Conservation (phyloP, 2,797 vertebrate species). For the Gymnodraco acuticeps region DNA sequence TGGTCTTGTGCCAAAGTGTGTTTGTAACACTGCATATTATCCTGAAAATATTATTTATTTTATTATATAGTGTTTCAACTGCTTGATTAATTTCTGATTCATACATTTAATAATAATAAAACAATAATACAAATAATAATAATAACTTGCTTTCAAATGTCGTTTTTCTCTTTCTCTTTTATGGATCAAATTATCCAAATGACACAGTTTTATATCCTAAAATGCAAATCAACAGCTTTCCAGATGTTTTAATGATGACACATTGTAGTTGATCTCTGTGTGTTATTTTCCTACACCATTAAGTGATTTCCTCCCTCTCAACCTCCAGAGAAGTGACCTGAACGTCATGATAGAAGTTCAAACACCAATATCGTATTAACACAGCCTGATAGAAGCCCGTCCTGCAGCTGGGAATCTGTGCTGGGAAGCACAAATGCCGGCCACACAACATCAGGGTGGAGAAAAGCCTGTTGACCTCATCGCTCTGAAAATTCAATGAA, state of each 20-base stretch:
- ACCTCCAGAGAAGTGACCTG: neutral
- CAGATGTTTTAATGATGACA: neutral
- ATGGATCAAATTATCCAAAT: too few relatives aligned
- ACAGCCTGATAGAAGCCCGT: neutral
- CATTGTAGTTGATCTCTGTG: too few relatives aligned
- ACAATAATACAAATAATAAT: too few relatives aligned
- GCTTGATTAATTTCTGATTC: too few relatives aligned
- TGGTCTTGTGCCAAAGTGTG: too few relatives aligned
- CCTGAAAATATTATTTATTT: too few relatives aligned
- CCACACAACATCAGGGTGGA: neutral
- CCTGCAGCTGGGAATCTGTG: conserved; percentile 1
- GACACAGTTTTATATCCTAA: too few relatives aligned
- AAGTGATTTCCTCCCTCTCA: neutral
- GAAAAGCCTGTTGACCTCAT: conserved; percentile 20
- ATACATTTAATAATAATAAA: too few relatives aligned
- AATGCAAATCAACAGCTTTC: neutral
- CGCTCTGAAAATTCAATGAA: conserved; percentile 16
- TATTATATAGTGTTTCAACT: too few relatives aligned
- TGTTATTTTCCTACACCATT: neutral
- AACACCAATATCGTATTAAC: neutral
- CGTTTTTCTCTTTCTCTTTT: too few relatives aligned
- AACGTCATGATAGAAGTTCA: neutral
- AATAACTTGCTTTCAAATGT: too few relatives aligned
- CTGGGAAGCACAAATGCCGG: conserved; percentile 13
- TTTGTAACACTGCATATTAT: too few relatives aligned